Evolutionary conservation across 1,140 invertebrate genomes (phyloP).

Genomic region (Monomorium pharaonis): DNA sequence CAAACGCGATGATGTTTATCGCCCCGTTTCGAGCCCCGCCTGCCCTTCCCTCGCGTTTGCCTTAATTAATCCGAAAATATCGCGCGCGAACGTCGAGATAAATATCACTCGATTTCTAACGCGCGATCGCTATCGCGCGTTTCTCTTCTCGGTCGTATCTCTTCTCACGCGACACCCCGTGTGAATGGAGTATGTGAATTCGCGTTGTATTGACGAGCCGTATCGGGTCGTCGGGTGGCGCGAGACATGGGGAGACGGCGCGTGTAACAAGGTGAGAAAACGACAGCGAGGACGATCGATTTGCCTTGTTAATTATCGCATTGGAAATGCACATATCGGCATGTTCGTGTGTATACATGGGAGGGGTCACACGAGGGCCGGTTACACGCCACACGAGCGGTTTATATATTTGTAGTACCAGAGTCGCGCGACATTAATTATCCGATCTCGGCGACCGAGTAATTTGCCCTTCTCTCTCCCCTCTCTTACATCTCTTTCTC

Average conservation of each 20-base stretch:
- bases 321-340: slow-evolving; percentile 4
- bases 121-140: background rate
- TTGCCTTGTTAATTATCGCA: slow-evolving; percentile 47
- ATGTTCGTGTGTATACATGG: background rate
- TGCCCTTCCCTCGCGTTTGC: too few species aligned
- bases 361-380: background rate
- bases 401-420: slow-evolving; percentile 42
- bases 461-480: slow-evolving; percentile 7
- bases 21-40: too few species aligned
- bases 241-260: background rate
- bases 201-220: background rate
- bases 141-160: background rate
- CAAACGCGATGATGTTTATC: background rate
- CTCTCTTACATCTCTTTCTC: background rate
- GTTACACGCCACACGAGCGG: background rate
- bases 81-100: background rate
- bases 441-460: slow-evolving; percentile 32
- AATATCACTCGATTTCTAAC: background rate
- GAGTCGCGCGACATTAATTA: slow-evolving; percentile 39
- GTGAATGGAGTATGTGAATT: background rate
- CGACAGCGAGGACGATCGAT: slow-evolving; percentile 35
- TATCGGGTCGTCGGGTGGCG: background rate
- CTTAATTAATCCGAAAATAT: slow-evolving; percentile 13
- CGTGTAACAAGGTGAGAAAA: slow-evolving; percentile 39
- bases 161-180: slow-evolving; percentile 3